Evolutionary conservation across 1,140 invertebrate species (phyloP), one percentile per base, ranked within the genome.

Genomic region (Papilio glaucus): DNA sequence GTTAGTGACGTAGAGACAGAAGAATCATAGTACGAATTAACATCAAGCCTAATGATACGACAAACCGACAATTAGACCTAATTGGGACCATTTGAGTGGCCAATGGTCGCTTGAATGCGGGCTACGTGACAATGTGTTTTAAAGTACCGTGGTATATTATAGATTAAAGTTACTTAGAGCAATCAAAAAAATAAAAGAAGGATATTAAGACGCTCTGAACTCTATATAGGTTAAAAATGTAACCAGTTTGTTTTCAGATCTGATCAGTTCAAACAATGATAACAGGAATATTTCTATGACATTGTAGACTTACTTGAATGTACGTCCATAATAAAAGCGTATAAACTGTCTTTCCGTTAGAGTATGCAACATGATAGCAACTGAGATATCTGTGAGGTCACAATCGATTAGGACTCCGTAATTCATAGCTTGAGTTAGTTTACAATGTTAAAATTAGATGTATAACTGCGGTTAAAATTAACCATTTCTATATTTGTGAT

Each of bases 51-150:
- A 42, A 67, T 69, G 67, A 71, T 45, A 69, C 65, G 49, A 63
- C 67, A 72, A 77, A 74, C 75, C 38, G 78, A 78, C 82, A 85
- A 85, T 85, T 84, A 84, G 76, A 63, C 71, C 71, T 82, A 85
- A 85, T 85, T 85, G 82, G 75, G 72, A 71, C 72, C 77, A 77
- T 81, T 78, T 63, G 75, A 70, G 77, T 74, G 72, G 49, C 74
- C 73, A 18, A 38, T 15, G 61, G 26, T 12, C 61, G 29, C n/a
- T 63, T 39, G 12, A 42, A 69, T 69, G 67, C 67, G 67, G 67
- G 67, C 45, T 33, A 63, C 29, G 61, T 63, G 41, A 49, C 41
- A 49, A 69, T 42, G 26, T 9, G 26, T 53, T 69, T 69, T 69
- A 49, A 69, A 49, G 67, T 49, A 26, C 21, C 39, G n/a, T 67